Base-by-base conservation (phyloP, 2,888 invertebrate genomes). In the Caenorhabditis macrosperma region DNA sequence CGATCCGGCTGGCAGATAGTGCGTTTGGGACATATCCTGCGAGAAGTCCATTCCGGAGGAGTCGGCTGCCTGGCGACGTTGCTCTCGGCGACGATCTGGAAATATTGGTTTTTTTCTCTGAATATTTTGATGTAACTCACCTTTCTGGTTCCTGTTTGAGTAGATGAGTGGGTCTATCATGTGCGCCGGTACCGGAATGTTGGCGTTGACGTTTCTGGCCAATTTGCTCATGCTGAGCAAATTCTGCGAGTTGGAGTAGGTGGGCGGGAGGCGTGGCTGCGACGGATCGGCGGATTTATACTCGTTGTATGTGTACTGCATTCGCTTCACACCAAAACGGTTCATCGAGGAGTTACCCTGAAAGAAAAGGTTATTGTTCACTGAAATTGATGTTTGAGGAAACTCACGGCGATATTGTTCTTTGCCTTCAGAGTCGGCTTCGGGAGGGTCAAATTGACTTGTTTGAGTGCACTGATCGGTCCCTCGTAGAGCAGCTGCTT, bases 401-500 rank as follows among this genome's bases (percentile, higher is more conserved):
- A n/a, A 57, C 68, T 44, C n/a, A 77, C 76, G 26, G 54, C 78
- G 12, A 80, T 79, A 54, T 78, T 80, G 35, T 61, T 72, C 26
- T 63, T 44, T 0, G 80, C 44, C 52, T 82, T 78, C n/a, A 74
- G 26, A 20, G 63, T 77, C 12, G 81, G 78, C 91, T 97, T 98
- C 33, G 96, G 95, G 91, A 99, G 96, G 91, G 96, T 96, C 77
- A 99, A 96, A 90, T 96, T 94, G 0, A 96, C 96, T 91, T 97
- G 96, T 90, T 97, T 97, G 67, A 99, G 92, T 91, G 98, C 98
- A 86, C 96, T 97, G 38, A 99, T 92, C 0, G 99, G 97, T 0
- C 99, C 99, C 92, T 99, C 99, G 5, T 98, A 97, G 20, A 99
- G 63, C 55, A 86, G 67, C 6, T 79, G 82, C 61, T 82, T 80